Evolutionary conservation across 1,140 invertebrate genomes (phyloP).

Genomic region (Neomicropteryx cornuta): DNA sequence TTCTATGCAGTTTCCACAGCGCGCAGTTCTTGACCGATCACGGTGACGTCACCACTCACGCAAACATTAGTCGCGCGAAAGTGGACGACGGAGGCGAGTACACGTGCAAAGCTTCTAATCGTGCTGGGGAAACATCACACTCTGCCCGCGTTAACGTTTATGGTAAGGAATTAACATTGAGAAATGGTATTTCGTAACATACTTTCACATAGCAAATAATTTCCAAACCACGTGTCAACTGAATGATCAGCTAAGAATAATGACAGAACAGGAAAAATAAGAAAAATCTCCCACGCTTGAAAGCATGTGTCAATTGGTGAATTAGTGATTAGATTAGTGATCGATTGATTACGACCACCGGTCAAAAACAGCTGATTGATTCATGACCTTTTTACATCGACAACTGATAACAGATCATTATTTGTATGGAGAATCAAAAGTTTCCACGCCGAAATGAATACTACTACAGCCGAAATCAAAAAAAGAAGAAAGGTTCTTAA

Average conservation of each 20-base stretch:
- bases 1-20: conserved; percentile 59
- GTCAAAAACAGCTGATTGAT: too few species aligned
- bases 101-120: conserved; percentile 68
- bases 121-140: conserved; percentile 64
- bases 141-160: conserved; percentile 75
- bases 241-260: conserved; percentile 16
- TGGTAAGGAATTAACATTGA: conserved; percentile 60
- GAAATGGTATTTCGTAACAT: too few species aligned
- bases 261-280: conserved; percentile 19
- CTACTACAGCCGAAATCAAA: too few species aligned
- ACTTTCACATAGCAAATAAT: neutral
- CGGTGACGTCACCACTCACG: conserved; percentile 77
- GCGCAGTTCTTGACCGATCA: conserved; percentile 71
- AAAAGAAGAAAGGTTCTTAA: too few species aligned
- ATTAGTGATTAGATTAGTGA: too few species aligned
- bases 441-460: too few species aligned
- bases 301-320: too few species aligned
- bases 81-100: conserved; percentile 84
- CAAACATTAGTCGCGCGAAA: conserved; percentile 74
- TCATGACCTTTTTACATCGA: too few species aligned
- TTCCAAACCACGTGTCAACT: neutral
- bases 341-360: too few species aligned
- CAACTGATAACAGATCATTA: too few species aligned
- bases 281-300: too few species aligned
- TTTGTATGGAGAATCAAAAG: too few species aligned